Evolutionary conservation across 92 coral and sea anemone genomes (phyloP).

Genomic region (Epizoanthus stellaris): DNA sequence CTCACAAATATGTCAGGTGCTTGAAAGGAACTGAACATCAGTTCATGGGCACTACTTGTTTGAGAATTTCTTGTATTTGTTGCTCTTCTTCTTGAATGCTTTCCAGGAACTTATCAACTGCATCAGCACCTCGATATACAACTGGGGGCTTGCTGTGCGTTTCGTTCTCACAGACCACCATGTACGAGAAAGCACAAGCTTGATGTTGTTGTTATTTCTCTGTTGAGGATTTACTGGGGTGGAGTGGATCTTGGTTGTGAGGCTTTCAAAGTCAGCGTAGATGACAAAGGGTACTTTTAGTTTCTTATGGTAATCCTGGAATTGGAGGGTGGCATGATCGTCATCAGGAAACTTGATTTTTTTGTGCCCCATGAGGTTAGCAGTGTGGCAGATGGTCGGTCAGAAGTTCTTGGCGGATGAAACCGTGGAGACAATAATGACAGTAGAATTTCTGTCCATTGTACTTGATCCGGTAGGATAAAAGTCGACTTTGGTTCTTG

Average conservation of each 20-base stretch:
- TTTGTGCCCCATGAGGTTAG: conserved; percentile 46
- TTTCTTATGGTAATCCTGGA: conserved; percentile 54
- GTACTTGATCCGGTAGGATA: conserved; percentile 24
- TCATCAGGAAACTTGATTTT: conserved; percentile 48
- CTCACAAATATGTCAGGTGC: conserved; percentile 39
- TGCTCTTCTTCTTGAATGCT: neutral
- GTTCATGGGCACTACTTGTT: no score
- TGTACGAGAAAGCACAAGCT: conserved; percentile 23
- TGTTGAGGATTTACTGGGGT: no score
- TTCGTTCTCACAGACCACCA: neutral
- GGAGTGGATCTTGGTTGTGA: neutral
- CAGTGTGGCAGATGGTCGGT: conserved; percentile 61
- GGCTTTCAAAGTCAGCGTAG: conserved; percentile 1
- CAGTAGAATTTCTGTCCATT: conserved; percentile 46
- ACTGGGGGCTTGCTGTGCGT: conserved; percentile 35
- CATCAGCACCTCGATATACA: conserved; percentile 39
- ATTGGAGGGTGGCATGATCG: conserved; percentile 27
- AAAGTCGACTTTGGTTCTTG: conserved; percentile 26
- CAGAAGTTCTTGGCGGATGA: conserved; percentile 49
- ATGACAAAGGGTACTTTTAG: conserved; percentile 29
- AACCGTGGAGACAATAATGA: conserved; percentile 58
- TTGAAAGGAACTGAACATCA: conserved; percentile 15
- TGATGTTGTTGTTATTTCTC: conserved; percentile 17
- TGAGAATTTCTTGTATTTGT: no score
- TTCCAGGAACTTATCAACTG: conserved; percentile 23